phyloP scores from a whole-genome alignment of 1,140 invertebrate genomes.

The Berghia stephanieae region DNA sequence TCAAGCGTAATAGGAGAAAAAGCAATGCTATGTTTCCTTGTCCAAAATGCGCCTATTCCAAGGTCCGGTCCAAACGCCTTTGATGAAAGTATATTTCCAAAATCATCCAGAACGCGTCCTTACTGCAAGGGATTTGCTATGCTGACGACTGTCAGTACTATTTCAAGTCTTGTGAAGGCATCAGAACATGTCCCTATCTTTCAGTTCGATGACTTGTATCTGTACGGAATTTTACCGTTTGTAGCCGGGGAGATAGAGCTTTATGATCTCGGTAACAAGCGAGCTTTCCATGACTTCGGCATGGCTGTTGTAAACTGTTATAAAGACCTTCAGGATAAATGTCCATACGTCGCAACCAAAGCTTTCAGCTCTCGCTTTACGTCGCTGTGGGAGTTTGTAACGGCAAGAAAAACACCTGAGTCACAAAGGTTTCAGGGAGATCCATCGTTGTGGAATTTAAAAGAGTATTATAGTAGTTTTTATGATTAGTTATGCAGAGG shows the following conservation, averaged over 20 bases:
- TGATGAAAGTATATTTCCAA: constrained; percentile 33
- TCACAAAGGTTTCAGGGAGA: background rate
- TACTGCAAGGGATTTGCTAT: constrained; percentile 48
- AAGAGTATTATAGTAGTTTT: constrained; percentile 9
- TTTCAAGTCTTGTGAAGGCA: constrained; percentile 51
- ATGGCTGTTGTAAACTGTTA: constrained; percentile 24
- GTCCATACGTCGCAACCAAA: constrained; percentile 7
- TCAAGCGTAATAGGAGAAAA: background rate
- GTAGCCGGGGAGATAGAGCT: constrained; percentile 22
- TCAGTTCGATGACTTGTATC: constrained; percentile 71
- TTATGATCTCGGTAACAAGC: constrained; percentile 21
- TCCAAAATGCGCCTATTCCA: background rate
- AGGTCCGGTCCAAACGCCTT: constrained; percentile 33
- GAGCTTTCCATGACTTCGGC: constrained; percentile 29
- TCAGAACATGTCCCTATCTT: constrained; percentile 63
- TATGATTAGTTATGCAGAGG: background rate
- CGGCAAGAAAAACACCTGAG: background rate
- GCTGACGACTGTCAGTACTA: constrained; percentile 35
- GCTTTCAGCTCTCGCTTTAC: constrained; percentile 21
- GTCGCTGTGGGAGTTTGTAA: background rate
- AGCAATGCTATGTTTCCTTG: constrained; percentile 35
- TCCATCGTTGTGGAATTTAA: constrained; percentile 18
- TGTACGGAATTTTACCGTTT: constrained; percentile 66
- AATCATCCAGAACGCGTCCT: constrained; percentile 34
- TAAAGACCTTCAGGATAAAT: background rate